Percentiles rank a stretch among this genome's conserved stretches.
These are phyloP conservation scores for Amphimedon queenslandica DNA, from an alignment of 37 sponge, comb jelly and placozoan species.

Conservation along the genomic window DNA sequence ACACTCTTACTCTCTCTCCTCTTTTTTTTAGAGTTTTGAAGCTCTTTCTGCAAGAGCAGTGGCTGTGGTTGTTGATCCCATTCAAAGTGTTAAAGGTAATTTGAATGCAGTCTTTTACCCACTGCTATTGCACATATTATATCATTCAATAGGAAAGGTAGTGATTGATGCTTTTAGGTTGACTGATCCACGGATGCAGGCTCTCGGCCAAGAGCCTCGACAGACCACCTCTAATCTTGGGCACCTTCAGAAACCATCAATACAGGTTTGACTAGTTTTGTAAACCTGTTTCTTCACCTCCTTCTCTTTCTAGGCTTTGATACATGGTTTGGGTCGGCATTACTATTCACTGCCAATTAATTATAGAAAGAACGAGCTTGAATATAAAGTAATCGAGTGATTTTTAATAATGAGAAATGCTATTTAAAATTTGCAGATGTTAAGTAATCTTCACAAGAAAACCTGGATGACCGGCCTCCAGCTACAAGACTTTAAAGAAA, in stretches of 20 bases:
- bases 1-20: neutral
- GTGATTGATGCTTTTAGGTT: constrained; percentile 99
- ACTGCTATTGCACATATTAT: neutral
- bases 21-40: constrained; percentile 89
- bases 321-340: constrained; percentile 95
- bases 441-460: constrained; percentile 97
- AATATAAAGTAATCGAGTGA: constrained; percentile 72
- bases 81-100: constrained; percentile 96
- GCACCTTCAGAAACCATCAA: constrained; percentile 97
- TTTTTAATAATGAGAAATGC: neutral
- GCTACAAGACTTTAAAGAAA: constrained; percentile 83
- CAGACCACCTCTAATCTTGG: constrained; percentile 99
- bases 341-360: constrained; percentile 98
- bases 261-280: constrained; percentile 64
- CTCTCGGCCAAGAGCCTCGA: constrained; percentile 90
- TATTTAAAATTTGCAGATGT: constrained; percentile 86
- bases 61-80: constrained; percentile 98
- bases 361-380: constrained; percentile 97
- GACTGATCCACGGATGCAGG: constrained; percentile 86
- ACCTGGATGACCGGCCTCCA: constrained; percentile 94
- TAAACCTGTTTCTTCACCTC: neutral
- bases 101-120: neutral
- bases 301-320: constrained; percentile 75
- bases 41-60: constrained; percentile 91
- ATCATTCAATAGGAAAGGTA: constrained; percentile 57